Evolutionary conservation across 2,888 invertebrate genomes (phyloP), one percentile per base, ranked within the genome.

Genomic region (Cosmia trapezina): DNA sequence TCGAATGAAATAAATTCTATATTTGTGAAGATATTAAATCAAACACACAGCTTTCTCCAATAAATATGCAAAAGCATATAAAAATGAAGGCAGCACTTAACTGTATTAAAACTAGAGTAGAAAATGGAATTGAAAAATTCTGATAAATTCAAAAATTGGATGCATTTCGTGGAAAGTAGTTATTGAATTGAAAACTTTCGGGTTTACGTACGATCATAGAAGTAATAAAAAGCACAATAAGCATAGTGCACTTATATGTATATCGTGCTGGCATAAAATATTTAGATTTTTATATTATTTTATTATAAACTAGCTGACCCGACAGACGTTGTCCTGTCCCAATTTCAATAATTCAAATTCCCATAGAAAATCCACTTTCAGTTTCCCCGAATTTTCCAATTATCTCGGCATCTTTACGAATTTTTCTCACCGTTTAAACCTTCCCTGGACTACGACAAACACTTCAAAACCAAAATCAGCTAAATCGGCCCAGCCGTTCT

Each of bases 71-170:
- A 17, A 56, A 47, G 17, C 63, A 59, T 73, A 61, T 74, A 76
- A 74, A 85, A 78, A 67, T 79, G 63, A 61, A 73, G 60, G 73
- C 68, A 85, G 86, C 88, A 88, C 89, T 90, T 87, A 79, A 80
- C 71, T 80, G 66, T 87, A 90, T 89, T 90, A 87, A 84, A 87
- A 78, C 68, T 79, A 70, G 76, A 80, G 78, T 71, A 75, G 75
- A 78, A 81, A 81, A 81, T 81, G 65, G 77, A 80, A 72, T 80
- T 73, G 82, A 83, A 85, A 83, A 68, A 79, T 80, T 80, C 79
- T 70, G 65, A 72, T 60, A 81, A 66, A 75, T 75, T 76, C 73
- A 74, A 83, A 89, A 78, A 80, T 88, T 81, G 66, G 78, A 86
- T 83, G 84, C 79, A 82, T 75, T 82, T 76, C 71, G 68, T 66